phyloP scores from a whole-genome alignment of 2,797 vertebrate genomes.

The Chrysocyon brachyurus region DNA sequence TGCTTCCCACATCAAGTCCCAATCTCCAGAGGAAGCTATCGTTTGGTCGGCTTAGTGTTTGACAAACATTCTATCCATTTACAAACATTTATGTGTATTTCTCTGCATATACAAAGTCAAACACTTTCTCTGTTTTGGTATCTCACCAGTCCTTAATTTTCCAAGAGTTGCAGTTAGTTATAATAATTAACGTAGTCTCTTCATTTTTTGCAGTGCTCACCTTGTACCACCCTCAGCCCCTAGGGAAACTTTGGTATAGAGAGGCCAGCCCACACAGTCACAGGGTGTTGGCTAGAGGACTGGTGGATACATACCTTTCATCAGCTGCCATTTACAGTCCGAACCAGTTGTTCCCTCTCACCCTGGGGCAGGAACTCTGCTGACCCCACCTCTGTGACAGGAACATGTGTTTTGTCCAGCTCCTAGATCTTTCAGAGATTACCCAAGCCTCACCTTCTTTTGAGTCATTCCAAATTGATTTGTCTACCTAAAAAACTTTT shows the following conservation, averaged over 20 bases:
- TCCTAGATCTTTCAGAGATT: not conserved
- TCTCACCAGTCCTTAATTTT: conserved; percentile 16
- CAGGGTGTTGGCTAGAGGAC: not conserved
- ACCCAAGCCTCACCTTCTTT: not conserved
- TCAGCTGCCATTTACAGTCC: not conserved
- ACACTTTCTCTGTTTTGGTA: not conserved
- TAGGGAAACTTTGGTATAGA: not conserved
- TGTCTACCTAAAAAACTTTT: not conserved
- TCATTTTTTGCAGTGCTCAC: not conserved
- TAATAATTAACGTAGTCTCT: not conserved
- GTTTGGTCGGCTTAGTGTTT: not conserved
- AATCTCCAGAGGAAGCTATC: not conserved
- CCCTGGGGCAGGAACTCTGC: not conserved
- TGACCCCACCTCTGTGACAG: not conserved
- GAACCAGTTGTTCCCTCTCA: not conserved
- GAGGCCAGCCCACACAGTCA: not conserved
- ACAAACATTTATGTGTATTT: not conserved
- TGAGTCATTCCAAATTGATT: not conserved
- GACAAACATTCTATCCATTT: not conserved
- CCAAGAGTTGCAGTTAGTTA: not conserved
- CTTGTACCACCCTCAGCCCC: not conserved
- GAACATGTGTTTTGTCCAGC: not conserved
- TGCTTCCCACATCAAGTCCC: not conserved
- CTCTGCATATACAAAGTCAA: not conserved
- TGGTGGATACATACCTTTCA: not conserved